Conservation (phyloP, 2,113 vertebrate species). For the Setophaga coronata region DNA sequence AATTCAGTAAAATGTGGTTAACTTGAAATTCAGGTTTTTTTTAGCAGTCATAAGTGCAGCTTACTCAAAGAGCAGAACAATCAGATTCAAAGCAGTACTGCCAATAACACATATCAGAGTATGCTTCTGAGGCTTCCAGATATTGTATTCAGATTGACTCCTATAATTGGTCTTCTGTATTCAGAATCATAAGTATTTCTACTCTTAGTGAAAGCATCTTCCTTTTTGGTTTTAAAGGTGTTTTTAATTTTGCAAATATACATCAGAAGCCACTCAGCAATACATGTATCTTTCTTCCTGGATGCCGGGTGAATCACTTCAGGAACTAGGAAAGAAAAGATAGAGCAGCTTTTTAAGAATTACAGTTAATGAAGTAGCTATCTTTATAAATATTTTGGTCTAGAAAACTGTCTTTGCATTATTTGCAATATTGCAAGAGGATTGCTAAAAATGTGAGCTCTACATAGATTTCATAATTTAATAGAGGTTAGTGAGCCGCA, state of each 20-base stretch:
- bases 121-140: constrained; percentile 3
- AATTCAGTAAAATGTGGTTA: not conserved
- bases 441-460: not conserved
- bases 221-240: not conserved
- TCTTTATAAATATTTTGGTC: not conserved
- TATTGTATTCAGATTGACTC: constrained; percentile 7
- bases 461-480: not conserved
- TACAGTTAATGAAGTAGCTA: not conserved
- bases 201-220: not conserved
- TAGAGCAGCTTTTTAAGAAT: not conserved
- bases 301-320: not conserved
- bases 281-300: not conserved
- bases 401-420: not conserved
- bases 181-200: not conserved
- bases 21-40: not conserved
- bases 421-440: not conserved
- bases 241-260: not conserved
- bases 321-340: not conserved
- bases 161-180: not conserved
- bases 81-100: not conserved
- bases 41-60: not conserved
- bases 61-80: not conserved
- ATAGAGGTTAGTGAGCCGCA: not conserved
- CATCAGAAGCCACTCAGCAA: not conserved
- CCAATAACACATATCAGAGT: not conserved